phyloP scores from a whole-genome alignment of 2,888 invertebrate species.

The Dryococelus australis region DNA sequence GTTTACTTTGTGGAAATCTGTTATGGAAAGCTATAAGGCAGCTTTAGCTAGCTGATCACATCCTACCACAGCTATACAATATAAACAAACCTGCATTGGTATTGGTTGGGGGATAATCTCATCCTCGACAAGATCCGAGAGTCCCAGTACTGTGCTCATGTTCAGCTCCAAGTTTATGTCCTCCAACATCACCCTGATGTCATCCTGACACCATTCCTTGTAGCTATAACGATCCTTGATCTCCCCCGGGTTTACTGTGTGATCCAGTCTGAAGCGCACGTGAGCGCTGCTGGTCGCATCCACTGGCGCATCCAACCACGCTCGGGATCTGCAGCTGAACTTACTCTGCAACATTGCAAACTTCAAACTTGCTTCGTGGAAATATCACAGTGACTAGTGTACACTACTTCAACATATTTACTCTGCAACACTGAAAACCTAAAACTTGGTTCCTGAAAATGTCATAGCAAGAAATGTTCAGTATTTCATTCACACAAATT shows the following conservation, averaged over 20 bases:
- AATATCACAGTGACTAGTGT: too few relatives aligned
- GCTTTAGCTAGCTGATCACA: too few relatives aligned
- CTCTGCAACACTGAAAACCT: constrained; percentile 62
- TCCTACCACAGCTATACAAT: too few relatives aligned
- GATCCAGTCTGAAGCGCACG: constrained; percentile 69
- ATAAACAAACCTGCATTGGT: constrained; percentile 73
- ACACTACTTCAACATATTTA: constrained; percentile 61
- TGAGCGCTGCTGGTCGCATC: constrained; percentile 63
- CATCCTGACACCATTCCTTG: constrained; percentile 52
- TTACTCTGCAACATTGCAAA: constrained; percentile 67
- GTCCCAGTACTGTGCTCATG: constrained; percentile 82
- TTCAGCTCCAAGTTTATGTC: constrained; percentile 74
- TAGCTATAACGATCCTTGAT: constrained; percentile 48
- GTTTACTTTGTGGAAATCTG: too few relatives aligned
- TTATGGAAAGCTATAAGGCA: too few relatives aligned
- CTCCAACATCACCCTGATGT: constrained; percentile 69
- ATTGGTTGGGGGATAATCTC: constrained; percentile 82
- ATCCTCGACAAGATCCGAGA: constrained; percentile 87
- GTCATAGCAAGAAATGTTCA: too few relatives aligned
- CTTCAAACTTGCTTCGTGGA: too few relatives aligned
- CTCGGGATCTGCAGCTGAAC: constrained; percentile 81
- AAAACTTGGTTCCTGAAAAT: too few relatives aligned
- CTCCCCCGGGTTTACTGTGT: constrained; percentile 51
- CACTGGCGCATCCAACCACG: constrained; percentile 73
- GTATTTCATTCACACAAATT: too few relatives aligned